Percentiles rank a stretch among this genome's conserved stretches.
These are phyloP conservation scores for Drosophila recens DNA, from an alignment of 2,888 invertebrate species.

Conservation along the genomic window DNA sequence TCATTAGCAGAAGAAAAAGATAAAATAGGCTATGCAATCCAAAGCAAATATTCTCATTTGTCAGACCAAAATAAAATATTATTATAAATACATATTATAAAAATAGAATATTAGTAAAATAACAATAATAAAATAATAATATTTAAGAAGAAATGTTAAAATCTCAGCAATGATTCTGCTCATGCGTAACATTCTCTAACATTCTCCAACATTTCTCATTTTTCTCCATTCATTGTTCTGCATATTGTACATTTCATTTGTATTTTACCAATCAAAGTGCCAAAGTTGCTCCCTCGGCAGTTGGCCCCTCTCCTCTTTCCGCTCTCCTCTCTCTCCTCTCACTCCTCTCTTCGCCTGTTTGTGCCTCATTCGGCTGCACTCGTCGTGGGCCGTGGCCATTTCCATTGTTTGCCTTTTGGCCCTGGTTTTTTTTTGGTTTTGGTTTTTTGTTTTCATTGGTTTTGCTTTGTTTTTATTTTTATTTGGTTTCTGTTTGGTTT, in stretches of 20 bases:
- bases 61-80: not conserved
- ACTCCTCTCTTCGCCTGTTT: no score
- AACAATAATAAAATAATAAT: conserved; percentile 1
- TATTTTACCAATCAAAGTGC: conserved; percentile 72
- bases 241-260: conserved; percentile 17
- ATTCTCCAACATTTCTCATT: conserved; percentile 12
- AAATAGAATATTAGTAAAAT: not conserved
- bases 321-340: not conserved
- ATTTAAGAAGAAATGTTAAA: not conserved
- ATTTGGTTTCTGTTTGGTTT: conserved; percentile 49
- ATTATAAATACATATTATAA: not conserved
- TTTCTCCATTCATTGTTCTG: conserved; percentile 16
- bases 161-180: not conserved
- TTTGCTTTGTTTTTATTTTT: conserved; percentile 55
- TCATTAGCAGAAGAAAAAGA: not conserved
- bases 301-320: not conserved
- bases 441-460: conserved; percentile 12
- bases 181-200: conserved; percentile 11
- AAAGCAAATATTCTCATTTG: not conserved
- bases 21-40: not conserved
- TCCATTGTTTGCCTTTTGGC: conserved; percentile 78
- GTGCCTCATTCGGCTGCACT: conserved; percentile 26
- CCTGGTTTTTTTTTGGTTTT: conserved; percentile 42
- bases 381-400: conserved; percentile 55
- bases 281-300: conserved; percentile 47